phyloP scores from a whole-genome alignment of 2,113 vertebrate species.

The Capricornis sumatraensis region DNA sequence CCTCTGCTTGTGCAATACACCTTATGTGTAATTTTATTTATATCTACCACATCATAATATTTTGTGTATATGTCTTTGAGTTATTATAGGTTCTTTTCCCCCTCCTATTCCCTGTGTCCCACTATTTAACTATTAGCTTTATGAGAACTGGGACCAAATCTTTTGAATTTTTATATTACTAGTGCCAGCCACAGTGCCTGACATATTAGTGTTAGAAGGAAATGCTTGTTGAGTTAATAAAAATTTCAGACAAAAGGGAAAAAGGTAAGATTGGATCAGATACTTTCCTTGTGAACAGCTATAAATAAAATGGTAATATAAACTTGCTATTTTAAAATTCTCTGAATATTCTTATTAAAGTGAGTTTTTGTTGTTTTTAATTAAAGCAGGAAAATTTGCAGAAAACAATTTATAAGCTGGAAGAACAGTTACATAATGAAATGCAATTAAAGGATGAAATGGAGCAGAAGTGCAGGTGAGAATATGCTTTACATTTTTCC shows the following conservation, averaged over 20 bases:
- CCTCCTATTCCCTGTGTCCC: not conserved
- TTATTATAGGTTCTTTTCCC: not conserved
- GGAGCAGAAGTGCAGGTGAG: slow-evolving; percentile 97
- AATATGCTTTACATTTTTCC: slow-evolving; percentile 53
- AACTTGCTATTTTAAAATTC: slow-evolving; percentile 25
- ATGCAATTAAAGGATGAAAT: slow-evolving; percentile 98
- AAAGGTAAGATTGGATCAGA: not conserved
- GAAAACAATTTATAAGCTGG: slow-evolving; percentile 94
- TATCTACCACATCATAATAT: not conserved
- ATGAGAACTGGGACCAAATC: not conserved
- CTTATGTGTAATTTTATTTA: not conserved
- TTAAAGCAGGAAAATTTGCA: slow-evolving; percentile 95
- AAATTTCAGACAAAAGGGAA: not conserved
- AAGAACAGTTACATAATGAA: slow-evolving; percentile 96
- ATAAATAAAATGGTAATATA: slow-evolving; percentile 42
- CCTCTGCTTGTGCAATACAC: not conserved
- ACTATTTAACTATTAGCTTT: not conserved
- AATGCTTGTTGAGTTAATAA: not conserved
- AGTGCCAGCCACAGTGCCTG: not conserved
- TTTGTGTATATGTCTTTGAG: not conserved
- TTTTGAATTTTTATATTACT: slow-evolving; percentile 29
- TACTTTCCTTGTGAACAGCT: not conserved
- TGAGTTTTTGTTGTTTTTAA: slow-evolving; percentile 71
- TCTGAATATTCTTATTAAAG: slow-evolving; percentile 32
- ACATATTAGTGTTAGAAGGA: not conserved